Base-by-base conservation (phyloP, 2,113 vertebrate genomes). In the Mesitornis unicolor region DNA sequence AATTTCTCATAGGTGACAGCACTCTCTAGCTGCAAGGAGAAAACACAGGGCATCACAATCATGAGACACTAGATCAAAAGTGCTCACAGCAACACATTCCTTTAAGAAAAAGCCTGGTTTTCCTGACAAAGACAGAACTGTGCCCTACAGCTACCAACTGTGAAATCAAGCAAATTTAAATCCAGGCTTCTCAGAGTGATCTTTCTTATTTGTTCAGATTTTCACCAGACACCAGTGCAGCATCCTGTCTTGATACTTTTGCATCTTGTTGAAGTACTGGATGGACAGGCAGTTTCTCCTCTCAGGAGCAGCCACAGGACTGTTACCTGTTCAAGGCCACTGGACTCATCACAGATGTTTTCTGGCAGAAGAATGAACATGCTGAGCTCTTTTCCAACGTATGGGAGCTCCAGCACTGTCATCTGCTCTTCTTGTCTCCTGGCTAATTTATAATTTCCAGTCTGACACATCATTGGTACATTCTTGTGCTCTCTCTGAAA, bases 321-420 rank as follows among this genome's bases (percentile, higher is more conserved):
- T 20, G 13, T 84, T 94, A 97, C 96, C 95, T 95, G 50, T 51
- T 76, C 43, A 11, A 97, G 75, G 28, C 97, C 93, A 31, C 61
- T 43, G 31, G 53, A 40, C 26, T 48, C 53, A 54, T 60, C 43
- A 16, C 67, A 67, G 0, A 89, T 95, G 1, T 96, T 80, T 47
- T 45, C 63, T 18, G 99, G 98, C 7, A 99, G 96, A 56, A 99
- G 89, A 89, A 99, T 95, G 65, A 98, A 60, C 98, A 99, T 98
- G 93, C 98, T 99, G 31, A 99, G 93, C 14, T 98, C 98, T 35
- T 97, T 96, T 85, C 94, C 80, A 80, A 57, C 83, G 61, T 98
- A 99, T 0, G 98, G 98, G 64, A 99, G 84, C 86, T 98, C 98
- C 43, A 99, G 95, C 80, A 99, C 88, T 96, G 97, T 96, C 89